Evolutionary conservation across 1,140 invertebrate species (phyloP).

Genomic region (Harlomillsia oculata): DNA sequence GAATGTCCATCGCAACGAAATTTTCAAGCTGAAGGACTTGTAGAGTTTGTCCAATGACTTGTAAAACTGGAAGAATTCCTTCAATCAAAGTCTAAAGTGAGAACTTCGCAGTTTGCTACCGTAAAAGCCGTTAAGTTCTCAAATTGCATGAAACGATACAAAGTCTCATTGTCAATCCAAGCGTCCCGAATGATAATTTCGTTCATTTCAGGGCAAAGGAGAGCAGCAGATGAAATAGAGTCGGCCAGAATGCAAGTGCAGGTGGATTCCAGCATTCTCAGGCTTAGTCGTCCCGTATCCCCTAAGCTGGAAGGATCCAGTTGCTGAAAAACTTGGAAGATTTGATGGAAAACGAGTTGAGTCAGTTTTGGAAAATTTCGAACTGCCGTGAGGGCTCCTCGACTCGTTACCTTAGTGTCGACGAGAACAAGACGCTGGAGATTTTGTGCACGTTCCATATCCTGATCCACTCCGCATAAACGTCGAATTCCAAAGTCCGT

Average conservation of each 20-base stretch:
- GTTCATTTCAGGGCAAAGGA: constrained; percentile 36
- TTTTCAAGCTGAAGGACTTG: constrained; percentile 38
- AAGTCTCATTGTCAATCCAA: constrained; percentile 37
- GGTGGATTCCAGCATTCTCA: constrained; percentile 27
- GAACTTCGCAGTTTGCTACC: constrained; percentile 37
- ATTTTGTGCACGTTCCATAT: constrained; percentile 33
- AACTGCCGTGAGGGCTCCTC: constrained; percentile 36
- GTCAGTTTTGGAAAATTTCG: constrained; percentile 35
- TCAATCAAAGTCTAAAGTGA: constrained; percentile 40
- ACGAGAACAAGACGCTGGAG: constrained; percentile 35
- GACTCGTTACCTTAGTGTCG: constrained; percentile 36
- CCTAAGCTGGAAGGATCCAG: constrained; percentile 18
- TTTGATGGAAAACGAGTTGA: constrained; percentile 39
- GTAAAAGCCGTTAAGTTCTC: constrained; percentile 37
- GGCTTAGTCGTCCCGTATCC: constrained; percentile 7
- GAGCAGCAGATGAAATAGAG: constrained; percentile 35
- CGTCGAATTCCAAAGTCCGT: constrained; percentile 37
- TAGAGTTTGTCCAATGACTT: constrained; percentile 38
- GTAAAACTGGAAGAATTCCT: constrained; percentile 39
- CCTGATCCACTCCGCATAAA: constrained; percentile 34
- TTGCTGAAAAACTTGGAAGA: constrained; percentile 37
- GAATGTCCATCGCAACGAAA: no score
- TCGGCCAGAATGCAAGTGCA: constrained; percentile 32
- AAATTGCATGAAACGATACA: constrained; percentile 39
- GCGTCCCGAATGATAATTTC: constrained; percentile 28